Percentiles rank a stretch among this genome's conserved stretches.
Evolutionary conservation across 2,888 invertebrate genomes (phyloP).

Genomic region (Odiellus spinosus): DNA sequence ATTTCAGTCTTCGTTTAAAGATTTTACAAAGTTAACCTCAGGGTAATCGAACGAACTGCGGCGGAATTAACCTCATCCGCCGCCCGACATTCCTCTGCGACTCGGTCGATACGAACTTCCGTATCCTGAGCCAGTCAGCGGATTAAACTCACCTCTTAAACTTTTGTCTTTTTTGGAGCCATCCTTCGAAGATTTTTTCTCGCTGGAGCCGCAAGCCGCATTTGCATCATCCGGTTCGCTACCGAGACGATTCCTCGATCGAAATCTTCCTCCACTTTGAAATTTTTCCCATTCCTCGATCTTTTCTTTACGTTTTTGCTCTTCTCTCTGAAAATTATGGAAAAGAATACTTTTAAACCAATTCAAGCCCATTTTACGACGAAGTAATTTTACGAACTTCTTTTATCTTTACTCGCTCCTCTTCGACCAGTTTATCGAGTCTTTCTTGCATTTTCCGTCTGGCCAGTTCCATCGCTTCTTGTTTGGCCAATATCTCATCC

Average conservation of each 20-base stretch:
- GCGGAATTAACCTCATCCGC: conserved; percentile 12
- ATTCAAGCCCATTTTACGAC: no score
- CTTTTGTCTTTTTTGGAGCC: background rate
- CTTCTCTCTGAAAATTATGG: conserved; percentile 13
- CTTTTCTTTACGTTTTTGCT: conserved; percentile 9
- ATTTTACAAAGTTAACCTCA: no score
- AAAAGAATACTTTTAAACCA: no score
- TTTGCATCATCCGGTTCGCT: background rate
- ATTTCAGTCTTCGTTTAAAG: no score
- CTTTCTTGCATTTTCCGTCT: no score
- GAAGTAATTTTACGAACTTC: no score
- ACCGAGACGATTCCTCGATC: background rate
- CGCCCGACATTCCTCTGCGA: conserved; percentile 3
- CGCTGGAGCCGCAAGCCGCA: background rate
- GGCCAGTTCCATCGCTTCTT: no score
- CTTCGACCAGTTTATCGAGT: no score
- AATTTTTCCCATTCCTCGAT: conserved; percentile 8
- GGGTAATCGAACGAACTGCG: no score
- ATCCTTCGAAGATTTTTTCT: background rate
- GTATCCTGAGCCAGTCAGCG: conserved; percentile 8
- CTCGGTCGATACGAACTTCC: conserved; percentile 6
- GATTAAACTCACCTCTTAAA: conserved; percentile 6
- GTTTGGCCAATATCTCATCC: no score
- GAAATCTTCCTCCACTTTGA: conserved; percentile 3
- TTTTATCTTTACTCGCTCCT: no score